Conservation (phyloP, 2,888 invertebrate genomes). For the Brachyptera putata region DNA sequence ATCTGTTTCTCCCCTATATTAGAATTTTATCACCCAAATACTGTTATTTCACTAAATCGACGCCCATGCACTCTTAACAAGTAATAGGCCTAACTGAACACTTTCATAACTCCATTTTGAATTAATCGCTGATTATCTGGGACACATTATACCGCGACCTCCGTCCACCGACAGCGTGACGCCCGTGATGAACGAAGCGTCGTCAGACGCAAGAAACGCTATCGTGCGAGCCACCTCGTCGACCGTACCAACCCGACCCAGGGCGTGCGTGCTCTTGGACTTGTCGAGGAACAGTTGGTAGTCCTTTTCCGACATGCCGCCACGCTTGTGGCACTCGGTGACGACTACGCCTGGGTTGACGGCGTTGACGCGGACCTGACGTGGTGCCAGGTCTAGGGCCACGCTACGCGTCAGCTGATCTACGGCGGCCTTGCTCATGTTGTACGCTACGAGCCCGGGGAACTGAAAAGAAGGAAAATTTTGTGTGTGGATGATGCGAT, state of each 20-base stretch:
- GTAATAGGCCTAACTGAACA: too few relatives aligned
- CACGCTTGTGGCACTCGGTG: constrained; percentile 51
- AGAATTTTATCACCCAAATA: too few relatives aligned
- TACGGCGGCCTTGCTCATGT: constrained; percentile 54
- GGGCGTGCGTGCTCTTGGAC: constrained; percentile 52
- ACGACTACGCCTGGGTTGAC: constrained; percentile 51
- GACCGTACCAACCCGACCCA: constrained; percentile 50
- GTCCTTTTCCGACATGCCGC: constrained; percentile 50
- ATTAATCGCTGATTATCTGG: constrained; percentile 23
- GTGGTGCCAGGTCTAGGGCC: constrained; percentile 46
- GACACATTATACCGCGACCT: constrained; percentile 48
- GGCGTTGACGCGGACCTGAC: constrained; percentile 33
- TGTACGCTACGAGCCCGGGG: constrained; percentile 48
- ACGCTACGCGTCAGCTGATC: constrained; percentile 56
- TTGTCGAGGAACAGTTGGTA: constrained; percentile 54
- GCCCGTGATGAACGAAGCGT: constrained; percentile 54
- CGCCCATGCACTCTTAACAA: too few relatives aligned
- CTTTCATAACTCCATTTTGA: too few relatives aligned
- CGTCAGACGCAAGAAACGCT: constrained; percentile 53
- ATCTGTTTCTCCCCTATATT: too few relatives aligned
- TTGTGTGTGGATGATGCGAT: too few relatives aligned
- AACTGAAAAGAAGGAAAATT: constrained; percentile 28
- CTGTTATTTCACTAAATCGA: too few relatives aligned
- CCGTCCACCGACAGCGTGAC: constrained; percentile 54
- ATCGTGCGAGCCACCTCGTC: constrained; percentile 53